phyloP scores from a whole-genome alignment of 1,140 invertebrate genomes.

The Sitobion miscanthi region DNA sequence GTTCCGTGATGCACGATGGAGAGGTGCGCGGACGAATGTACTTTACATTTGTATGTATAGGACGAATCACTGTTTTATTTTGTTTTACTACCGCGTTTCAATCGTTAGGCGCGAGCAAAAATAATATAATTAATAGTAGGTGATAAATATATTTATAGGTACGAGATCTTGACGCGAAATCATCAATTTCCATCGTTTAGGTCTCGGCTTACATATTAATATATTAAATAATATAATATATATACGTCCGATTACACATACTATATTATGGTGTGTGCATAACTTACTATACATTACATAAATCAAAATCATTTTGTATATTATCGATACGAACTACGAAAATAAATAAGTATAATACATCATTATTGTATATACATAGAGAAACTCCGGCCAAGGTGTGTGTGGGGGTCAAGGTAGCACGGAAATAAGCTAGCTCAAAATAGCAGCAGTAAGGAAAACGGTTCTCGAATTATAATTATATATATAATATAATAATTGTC shows the following conservation, averaged over 20 bases:
- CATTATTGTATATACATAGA: not conserved
- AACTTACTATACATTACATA: not conserved
- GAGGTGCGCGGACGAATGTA: not conserved
- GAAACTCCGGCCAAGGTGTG: not conserved
- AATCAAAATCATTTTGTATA: not conserved
- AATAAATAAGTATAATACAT: conserved; percentile 1
- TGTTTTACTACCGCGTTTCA: not conserved
- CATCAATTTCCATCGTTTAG: not conserved
- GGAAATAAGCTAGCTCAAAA: conserved; percentile 35
- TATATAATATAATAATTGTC: not conserved
- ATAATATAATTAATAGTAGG: not conserved
- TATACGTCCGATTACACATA: not conserved
- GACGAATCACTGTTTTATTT: not conserved
- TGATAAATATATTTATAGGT: not conserved
- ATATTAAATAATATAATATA: not conserved
- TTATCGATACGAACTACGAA: not conserved
- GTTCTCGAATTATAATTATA: not conserved
- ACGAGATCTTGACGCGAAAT: not conserved
- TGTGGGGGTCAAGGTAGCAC: conserved; percentile 29
- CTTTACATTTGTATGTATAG: not conserved
- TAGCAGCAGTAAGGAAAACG: not conserved
- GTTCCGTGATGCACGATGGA: not conserved
- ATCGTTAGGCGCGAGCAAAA: not conserved
- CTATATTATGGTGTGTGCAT: not conserved
- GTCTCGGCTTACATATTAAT: not conserved